Evolutionary conservation across 1,140 invertebrate species (phyloP), one percentile per base, ranked within the genome.

Genomic region (Sogatella furcifera): DNA sequence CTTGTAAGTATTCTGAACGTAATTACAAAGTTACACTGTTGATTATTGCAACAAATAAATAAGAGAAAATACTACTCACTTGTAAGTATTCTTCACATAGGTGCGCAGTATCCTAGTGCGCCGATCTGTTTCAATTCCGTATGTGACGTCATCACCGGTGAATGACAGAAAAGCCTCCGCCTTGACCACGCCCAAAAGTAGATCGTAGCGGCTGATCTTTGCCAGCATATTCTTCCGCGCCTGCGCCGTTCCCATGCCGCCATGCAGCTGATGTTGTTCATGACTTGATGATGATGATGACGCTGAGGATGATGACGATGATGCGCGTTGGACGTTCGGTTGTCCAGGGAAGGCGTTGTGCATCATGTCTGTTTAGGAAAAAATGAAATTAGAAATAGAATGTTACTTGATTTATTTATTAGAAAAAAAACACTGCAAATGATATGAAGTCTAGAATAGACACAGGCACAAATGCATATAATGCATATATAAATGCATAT

Each of bases 51-150:
- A n/a, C n/a, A n/a, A n/a, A 28, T 4, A 28, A 28, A 2, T 28
- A 6, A 28, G 24, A 28, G 24, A 2, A 28, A 28, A 28, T 6
- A 5, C 3, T 49, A 46, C 68, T 55, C 84, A 94, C 69, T 86
- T 88, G 76, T 93, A 96, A 9, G 92, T 90, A 73, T 97, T 97
- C 44, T 93, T 82, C 22, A 93, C 89, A 68, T 97, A 92, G 21
- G 93, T 94, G 46, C 93, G 82, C 44, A 97, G 77, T 59, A 97
- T 93, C 74, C 91, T 89, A 38, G 90, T 89, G 62, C 94, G 80
- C 63, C 89, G 77, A 68, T 90, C 86, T 0, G 88, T 85, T 69
- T 94, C 90, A 64, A 98, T 92, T 1, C 95, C 96, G 67, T 92
- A 89, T 68, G 90, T 85, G 14, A 95, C 84, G 68, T 98, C 94